Percentiles rank a stretch among this genome's conserved stretches.
Conservation (phyloP, 2,797 vertebrate genomes). For the Tapirus indicus region DNA sequence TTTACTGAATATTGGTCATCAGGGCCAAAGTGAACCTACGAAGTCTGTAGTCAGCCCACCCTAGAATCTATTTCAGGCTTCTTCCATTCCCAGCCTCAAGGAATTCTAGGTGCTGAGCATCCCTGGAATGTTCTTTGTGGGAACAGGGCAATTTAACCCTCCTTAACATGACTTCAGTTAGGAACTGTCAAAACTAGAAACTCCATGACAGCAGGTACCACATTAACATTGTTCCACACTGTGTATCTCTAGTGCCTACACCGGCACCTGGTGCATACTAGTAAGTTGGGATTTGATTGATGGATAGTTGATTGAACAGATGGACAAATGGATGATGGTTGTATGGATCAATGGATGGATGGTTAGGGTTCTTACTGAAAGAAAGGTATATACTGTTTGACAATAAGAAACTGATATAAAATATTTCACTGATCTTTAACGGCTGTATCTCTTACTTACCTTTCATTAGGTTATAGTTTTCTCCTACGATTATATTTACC, state of each 20-base stretch:
- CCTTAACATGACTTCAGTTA: background rate
- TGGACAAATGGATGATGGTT: background rate
- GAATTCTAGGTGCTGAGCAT: background rate
- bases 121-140: background rate
- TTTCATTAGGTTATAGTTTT: constrained; percentile 23
- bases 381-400: background rate
- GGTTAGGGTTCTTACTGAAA: background rate
- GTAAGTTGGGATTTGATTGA: background rate
- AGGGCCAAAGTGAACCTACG: background rate
- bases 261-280: background rate
- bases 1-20: background rate
- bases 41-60: background rate
- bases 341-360: background rate
- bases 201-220: background rate
- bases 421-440: background rate
- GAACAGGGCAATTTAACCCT: background rate
- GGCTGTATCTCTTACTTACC: background rate
- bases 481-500: background rate
- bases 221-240: background rate
- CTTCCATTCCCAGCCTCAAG: background rate
- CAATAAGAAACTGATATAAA: background rate
- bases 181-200: background rate
- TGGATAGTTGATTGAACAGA: background rate
- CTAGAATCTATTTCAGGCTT: background rate
- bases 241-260: background rate